Percentiles rank a stretch among this genome's conserved stretches.
phyloP scores from a whole-genome alignment of 2,797 vertebrate species.

The Enteromius fasciolatus region DNA sequence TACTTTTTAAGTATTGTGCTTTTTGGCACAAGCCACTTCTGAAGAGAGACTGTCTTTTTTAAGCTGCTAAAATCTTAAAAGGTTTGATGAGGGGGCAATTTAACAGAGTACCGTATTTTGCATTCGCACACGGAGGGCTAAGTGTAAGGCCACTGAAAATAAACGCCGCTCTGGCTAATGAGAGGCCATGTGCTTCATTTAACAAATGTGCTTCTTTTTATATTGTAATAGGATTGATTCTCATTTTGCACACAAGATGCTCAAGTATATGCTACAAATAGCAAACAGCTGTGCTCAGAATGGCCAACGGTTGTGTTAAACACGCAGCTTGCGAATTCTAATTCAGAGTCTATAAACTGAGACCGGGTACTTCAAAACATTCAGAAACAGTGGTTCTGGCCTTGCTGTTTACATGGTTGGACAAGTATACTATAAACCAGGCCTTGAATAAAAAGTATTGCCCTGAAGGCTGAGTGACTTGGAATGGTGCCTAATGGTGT shows the following conservation, averaged over 20 bases:
- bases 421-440: conserved; percentile 23
- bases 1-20: conserved; percentile 62
- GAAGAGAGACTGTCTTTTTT: conserved; percentile 66
- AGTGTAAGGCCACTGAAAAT: conserved; percentile 34
- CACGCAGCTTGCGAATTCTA: conserved; percentile 21
- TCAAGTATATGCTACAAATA: conserved; percentile 33
- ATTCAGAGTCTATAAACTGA: conserved; percentile 35
- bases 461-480: conserved; percentile 28
- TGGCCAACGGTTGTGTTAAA: conserved; percentile 25
- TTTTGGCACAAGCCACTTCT: conserved; percentile 66
- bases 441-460: conserved; percentile 37
- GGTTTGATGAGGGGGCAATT: conserved; percentile 54
- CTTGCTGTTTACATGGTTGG: conserved; percentile 33
- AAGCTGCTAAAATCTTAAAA: conserved; percentile 67
- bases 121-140: conserved; percentile 54
- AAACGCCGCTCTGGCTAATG: conserved; percentile 51
- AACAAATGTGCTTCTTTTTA: conserved; percentile 47
- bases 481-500: conserved; percentile 11
- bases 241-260: conserved; percentile 23
- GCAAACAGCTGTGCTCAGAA: conserved; percentile 46
- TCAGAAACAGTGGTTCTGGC: conserved; percentile 26
- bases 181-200: conserved; percentile 54
- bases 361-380: conserved; percentile 17
- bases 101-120: conserved; percentile 56
- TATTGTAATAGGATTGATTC: conserved; percentile 42